These are phyloP conservation scores for Hippoglossus stenolepis DNA, from an alignment of 2,113 vertebrate species.

Conservation along the genomic window DNA sequence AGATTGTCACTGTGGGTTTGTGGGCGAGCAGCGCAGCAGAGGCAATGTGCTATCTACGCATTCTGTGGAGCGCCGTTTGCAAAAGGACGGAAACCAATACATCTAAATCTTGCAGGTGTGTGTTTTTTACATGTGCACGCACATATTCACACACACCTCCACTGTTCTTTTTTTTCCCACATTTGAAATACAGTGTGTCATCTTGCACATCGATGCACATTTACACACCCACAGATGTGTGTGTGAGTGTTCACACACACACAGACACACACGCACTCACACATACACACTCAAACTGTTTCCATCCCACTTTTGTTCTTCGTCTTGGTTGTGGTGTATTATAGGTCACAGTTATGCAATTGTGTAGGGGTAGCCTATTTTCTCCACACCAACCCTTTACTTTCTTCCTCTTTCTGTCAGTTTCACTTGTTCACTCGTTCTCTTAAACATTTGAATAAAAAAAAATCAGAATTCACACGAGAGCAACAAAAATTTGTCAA, in stretches of 20 bases:
- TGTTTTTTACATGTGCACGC: neutral
- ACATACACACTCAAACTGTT: slow-evolving; percentile 67
- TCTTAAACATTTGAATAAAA: neutral
- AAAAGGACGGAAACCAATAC: slow-evolving; percentile 65
- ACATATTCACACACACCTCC: slow-evolving; percentile 44
- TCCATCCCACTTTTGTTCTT: slow-evolving; percentile 74
- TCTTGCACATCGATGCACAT: slow-evolving; percentile 60
- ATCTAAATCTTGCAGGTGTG: slow-evolving; percentile 65
- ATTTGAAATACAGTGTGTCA: slow-evolving; percentile 61
- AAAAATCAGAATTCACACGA: neutral
- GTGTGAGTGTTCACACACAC: too few relatives aligned
- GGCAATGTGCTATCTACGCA: slow-evolving; percentile 61
- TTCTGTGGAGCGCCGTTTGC: slow-evolving; percentile 48
- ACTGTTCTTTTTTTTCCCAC: slow-evolving; percentile 61
- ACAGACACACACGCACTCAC: slow-evolving; percentile 7
- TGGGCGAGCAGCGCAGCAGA: slow-evolving; percentile 60
- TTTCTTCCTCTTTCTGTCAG: neutral
- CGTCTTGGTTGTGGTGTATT: slow-evolving; percentile 64
- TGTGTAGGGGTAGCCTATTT: slow-evolving; percentile 76
- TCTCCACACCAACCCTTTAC: slow-evolving; percentile 19
- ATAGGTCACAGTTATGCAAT: slow-evolving; percentile 76
- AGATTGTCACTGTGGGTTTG: slow-evolving; percentile 66
- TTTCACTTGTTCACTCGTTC: neutral
- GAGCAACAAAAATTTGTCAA: neutral
- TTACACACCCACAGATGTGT: slow-evolving; percentile 43